Evolutionary conservation across 1,140 invertebrate species (phyloP), one percentile per base, ranked within the genome.

Genomic region (Magallana gigas): DNA sequence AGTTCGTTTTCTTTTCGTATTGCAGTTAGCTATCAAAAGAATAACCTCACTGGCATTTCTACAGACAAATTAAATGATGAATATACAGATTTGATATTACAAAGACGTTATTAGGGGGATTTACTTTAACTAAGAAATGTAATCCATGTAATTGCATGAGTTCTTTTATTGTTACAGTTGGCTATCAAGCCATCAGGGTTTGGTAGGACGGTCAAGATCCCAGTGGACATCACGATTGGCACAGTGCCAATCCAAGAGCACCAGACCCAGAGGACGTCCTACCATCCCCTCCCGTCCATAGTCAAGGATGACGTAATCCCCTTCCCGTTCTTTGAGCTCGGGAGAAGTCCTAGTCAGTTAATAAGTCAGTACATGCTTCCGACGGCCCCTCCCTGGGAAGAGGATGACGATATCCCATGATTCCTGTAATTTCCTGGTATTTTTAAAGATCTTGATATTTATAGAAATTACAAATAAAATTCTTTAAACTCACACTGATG

Each of bases 351-450:
- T 76, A 85, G 88, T 80, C 91, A 93, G 83, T 91, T 91, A 83
- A 93, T 94, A 68, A 85, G 88, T 80, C 91, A 93, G 83, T 91
- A 92, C 85, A 93, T 94, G 92, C 89, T 94, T 29, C 93, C 93
- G 5, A 93, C 93, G 87, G 93, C 93, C 0, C 93, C 93, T 62
- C 93, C 92, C 0, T 93, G 93, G 93, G 93, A 94, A 84, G 92
- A 93, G 57, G 92, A 93, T 84, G 93, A 93, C 62, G 93, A 94
- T 68, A 93, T 93, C 71, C 93, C 93, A 56, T 94, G 92, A 93
- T 59, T 12, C 29, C n/a, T 11, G 36, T n/a, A 29, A 71, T 29
- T 11, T 71, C n/a, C n/a, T n/a, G n/a, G n/a, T n/a, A n/a, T n/a
- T n/a, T n/a, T n/a, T n/a, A n/a, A n/a, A n/a, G n/a, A n/a, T n/a